Base-by-base conservation (phyloP, 2,888 invertebrate species). In the Cistogaster globosa region DNA sequence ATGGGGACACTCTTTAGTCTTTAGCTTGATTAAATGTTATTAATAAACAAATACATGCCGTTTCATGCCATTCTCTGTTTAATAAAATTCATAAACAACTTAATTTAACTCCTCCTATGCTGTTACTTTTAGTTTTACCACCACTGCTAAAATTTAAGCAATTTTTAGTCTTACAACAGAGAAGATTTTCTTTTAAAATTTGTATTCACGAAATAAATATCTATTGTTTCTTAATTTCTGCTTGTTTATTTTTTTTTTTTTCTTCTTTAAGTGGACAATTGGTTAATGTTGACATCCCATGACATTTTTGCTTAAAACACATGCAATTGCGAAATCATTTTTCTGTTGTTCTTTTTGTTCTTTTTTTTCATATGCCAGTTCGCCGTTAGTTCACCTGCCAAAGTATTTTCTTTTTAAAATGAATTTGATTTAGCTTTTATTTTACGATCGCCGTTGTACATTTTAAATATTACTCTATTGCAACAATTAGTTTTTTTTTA, bases 191-290 rank as follows among this genome's bases (percentile, higher is more conserved):
- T 22, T 12, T 67, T 18, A 71, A 71, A 14, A 48, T 5, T 57
- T 71, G 63, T 45, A n/a, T 20, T 42, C n/a, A 12, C 57, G 8
- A 55, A 65, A 67, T 22, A 53, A 7, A 58, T 58, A n/a, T 51
- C 51, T 71, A n/a, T 57, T 60, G 20, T 71, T 48, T 20, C 42
- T 42, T 14, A 26, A 2, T 36, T 32, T 69, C 60, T 45, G 26
- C 26, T 26, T 26, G 26, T 26, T 26, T 26, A 2, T n/a, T 20
- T 48, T 57, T 63, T 42, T 81, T 78, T n/a, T n/a, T n/a, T n/a
- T n/a, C n/a, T n/a, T n/a, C n/a, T n/a, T 78, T 75, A 79, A 82
- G 85, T 82, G 82, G 85, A 76, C 85, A 82, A 82, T 85, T 85
- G 85, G 74, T 85, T 85, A 71, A 82, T 72, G 85, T 82, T 85